Percentiles rank a stretch among this genome's conserved stretches.
phyloP scores from a whole-genome alignment of 2,113 vertebrate genomes.

The Atrichornis clamosus region DNA sequence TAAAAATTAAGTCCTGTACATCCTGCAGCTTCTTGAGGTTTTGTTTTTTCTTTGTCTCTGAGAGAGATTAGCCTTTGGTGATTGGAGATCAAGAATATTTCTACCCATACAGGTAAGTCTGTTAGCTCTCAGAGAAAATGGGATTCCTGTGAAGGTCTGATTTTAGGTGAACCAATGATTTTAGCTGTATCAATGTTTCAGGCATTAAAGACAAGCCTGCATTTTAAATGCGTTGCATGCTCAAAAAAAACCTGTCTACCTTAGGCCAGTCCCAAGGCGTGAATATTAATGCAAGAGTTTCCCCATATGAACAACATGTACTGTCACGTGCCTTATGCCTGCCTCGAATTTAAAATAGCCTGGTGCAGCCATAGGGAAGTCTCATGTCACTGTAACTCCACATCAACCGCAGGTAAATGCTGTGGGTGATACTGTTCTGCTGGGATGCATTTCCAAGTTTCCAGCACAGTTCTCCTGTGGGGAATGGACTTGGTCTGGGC shows the following conservation, averaged over 20 bases:
- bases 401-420: not conserved
- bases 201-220: not conserved
- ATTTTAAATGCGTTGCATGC: not conserved
- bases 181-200: not conserved
- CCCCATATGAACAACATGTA: not conserved
- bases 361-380: not conserved
- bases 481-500: not conserved
- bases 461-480: not conserved
- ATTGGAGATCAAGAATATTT: slow-evolving; percentile 13
- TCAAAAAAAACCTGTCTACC: not conserved
- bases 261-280: not conserved
- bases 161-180: not conserved
- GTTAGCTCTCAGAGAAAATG: not conserved
- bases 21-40: not conserved
- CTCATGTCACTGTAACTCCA: not conserved
- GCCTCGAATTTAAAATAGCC: not conserved
- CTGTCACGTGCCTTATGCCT: not conserved
- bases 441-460: not conserved
- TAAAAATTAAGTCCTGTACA: not conserved
- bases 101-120: not conserved
- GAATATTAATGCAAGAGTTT: slow-evolving; percentile 39
- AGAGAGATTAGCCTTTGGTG: not conserved
- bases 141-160: not conserved
- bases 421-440: not conserved
- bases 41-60: slow-evolving; percentile 24